Conservation (phyloP, 2,797 vertebrate genomes). For the Acanthiza pusilla region DNA sequence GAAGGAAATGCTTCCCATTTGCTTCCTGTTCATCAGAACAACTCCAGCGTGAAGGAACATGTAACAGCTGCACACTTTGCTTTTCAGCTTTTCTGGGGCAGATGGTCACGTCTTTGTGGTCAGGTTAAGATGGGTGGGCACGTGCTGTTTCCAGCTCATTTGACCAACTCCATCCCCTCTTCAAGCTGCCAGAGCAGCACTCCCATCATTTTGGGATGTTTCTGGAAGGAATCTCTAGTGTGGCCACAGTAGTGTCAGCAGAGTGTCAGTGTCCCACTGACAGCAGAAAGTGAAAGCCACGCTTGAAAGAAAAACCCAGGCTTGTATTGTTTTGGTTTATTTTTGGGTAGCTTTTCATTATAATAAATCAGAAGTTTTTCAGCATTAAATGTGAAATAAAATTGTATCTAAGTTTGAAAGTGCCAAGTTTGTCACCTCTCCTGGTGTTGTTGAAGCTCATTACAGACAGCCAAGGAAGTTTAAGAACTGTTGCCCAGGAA, state of each 20-base stretch:
- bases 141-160: background rate
- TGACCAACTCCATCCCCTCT: background rate
- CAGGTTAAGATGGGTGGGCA: background rate
- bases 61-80: background rate
- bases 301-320: background rate
- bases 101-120: background rate
- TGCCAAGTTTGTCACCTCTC: background rate
- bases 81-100: background rate
- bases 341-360: background rate
- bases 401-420: background rate
- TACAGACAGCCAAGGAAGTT: background rate
- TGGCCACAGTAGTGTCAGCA: background rate
- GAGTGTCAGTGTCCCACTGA: background rate
- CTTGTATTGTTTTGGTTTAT: background rate
- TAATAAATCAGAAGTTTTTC: background rate
- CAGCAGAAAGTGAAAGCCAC: background rate
- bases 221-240: background rate
- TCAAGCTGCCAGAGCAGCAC: background rate
- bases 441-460: background rate
- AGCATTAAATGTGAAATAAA: background rate
- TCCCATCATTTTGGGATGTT: background rate
- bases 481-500: background rate
- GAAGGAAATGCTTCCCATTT: background rate
- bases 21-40: background rate
- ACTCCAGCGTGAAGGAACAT: accelerated